Percentiles rank a stretch among this genome's conserved stretches.
These are phyloP conservation scores for Callitettix versicolor DNA, from an alignment of 1,140 invertebrate species.

Conservation along the genomic window DNA sequence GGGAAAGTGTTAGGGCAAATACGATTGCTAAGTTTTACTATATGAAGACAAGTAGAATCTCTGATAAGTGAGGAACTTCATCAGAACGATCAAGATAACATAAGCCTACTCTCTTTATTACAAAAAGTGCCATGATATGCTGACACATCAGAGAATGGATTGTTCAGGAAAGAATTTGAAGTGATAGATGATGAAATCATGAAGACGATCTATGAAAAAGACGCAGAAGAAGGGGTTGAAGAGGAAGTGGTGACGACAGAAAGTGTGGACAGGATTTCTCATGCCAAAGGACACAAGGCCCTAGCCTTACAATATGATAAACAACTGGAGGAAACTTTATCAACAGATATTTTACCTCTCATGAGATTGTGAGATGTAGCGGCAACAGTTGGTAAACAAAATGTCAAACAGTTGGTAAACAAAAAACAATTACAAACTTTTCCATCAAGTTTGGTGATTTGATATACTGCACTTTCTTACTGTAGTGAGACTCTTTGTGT, in stretches of 20 bases:
- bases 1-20: conserved; percentile 1
- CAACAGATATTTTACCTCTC: conserved; percentile 2
- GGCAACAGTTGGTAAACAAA: background rate
- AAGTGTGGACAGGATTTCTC: background rate
- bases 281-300: conserved; percentile 2
- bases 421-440: conserved; percentile 6
- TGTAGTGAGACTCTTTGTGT: too few relatives aligned
- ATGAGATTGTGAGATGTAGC: background rate
- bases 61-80: background rate
- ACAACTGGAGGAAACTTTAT: background rate
- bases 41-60: background rate
- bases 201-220: background rate
- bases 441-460: background rate
- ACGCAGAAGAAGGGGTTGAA: conserved; percentile 2
- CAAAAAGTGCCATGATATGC: background rate
- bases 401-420: too few relatives aligned
- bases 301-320: background rate
- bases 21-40: conserved; percentile 5
- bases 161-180: conserved; percentile 5
- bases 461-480: background rate
- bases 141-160: conserved; percentile 1
- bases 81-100: background rate
- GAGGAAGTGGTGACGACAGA: background rate
- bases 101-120: background rate
- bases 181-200: conserved; percentile 7